Conservation (phyloP, 2,113 vertebrate species). For the Sigmodon hispidus region DNA sequence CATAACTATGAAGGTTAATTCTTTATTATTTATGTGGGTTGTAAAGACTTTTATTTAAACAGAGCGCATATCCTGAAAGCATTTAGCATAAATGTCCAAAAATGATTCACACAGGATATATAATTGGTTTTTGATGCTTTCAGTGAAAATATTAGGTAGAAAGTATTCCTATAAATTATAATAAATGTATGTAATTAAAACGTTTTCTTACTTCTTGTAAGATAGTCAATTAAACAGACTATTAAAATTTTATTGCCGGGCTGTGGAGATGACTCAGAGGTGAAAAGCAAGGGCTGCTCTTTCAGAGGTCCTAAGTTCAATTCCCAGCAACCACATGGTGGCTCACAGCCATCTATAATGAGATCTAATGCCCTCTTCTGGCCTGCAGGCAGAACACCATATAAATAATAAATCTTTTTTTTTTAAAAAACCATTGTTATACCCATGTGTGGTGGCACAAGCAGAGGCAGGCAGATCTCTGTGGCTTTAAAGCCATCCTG, state of each 20-base stretch:
- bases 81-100: constrained; percentile 17
- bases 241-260: neutral
- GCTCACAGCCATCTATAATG: too few species aligned
- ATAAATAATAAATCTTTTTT: too few species aligned
- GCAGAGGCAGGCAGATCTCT: too few species aligned
- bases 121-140: neutral
- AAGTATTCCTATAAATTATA: neutral
- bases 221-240: neutral
- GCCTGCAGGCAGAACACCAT: too few species aligned
- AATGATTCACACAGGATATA: neutral
- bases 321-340: too few species aligned
- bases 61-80: neutral
- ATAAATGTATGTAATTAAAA: neutral
- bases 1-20: neutral
- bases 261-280: too few species aligned
- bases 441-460: neutral
- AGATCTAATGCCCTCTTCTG: too few species aligned
- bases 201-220: neutral
- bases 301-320: too few species aligned
- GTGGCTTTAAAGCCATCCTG: too few species aligned
- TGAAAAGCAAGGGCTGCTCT: too few species aligned
- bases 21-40: neutral
- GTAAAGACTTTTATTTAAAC: constrained; percentile 12
- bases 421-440: neutral
- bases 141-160: neutral